phyloP scores from a whole-genome alignment of 2,888 invertebrate species.

The Gandaritis pyraliata region DNA sequence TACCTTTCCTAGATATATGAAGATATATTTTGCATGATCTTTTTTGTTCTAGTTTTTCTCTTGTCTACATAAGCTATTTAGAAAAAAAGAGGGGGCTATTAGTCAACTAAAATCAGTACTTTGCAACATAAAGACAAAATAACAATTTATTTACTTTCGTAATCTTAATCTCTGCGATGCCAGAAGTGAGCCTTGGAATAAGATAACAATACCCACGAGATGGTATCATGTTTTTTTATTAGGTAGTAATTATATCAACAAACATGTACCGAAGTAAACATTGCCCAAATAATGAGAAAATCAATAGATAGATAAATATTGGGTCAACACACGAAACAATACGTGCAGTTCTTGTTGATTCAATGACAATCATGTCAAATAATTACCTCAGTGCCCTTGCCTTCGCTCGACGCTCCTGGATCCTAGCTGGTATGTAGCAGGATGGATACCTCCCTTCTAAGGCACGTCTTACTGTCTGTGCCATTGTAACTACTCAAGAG shows the following conservation, averaged over 20 bases:
- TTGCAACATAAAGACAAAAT: no score
- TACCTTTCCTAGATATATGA: not conserved
- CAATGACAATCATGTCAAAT: slow-evolving; percentile 31
- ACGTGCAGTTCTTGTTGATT: not conserved
- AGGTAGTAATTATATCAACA: slow-evolving; percentile 1
- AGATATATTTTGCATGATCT: not conserved
- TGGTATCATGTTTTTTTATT: slow-evolving; percentile 4
- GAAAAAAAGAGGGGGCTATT: no score
- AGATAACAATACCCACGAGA: slow-evolving; percentile 19
- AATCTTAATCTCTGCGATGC: not conserved
- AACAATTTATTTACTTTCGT: not conserved
- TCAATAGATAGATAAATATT: not conserved
- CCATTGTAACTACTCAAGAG: slow-evolving; percentile 81
- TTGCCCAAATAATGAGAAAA: not conserved
- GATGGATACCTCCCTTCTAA: slow-evolving; percentile 90
- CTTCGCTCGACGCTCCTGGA: slow-evolving; percentile 90
- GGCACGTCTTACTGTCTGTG: slow-evolving; percentile 88
- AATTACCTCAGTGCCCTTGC: slow-evolving; percentile 84
- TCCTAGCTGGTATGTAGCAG: slow-evolving; percentile 88
- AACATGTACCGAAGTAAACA: slow-evolving; percentile 2
- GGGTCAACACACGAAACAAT: not conserved
- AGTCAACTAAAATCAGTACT: no score
- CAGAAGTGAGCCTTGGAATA: slow-evolving; percentile 9
- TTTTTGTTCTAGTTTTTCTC: not conserved
- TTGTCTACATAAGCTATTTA: no score